A percentile compares a stretch with the other conserved stretches of the same genome.
Evolutionary conservation across 2,888 invertebrate genomes (phyloP).

Genomic region (Cryptocheilus praepositus): DNA sequence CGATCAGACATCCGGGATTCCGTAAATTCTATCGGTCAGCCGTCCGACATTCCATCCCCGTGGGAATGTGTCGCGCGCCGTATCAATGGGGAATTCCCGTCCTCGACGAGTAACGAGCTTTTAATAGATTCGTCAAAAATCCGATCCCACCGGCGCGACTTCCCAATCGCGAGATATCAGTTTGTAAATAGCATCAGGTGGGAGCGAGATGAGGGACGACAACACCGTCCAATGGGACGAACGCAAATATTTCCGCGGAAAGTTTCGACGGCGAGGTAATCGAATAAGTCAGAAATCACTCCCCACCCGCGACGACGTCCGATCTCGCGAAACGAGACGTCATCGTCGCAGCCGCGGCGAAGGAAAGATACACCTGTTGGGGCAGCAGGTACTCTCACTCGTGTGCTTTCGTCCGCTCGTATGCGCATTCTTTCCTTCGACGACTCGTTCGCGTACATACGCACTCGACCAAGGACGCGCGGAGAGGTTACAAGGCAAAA

Average conservation of each 20-base stretch:
- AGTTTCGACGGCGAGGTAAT: too few species aligned
- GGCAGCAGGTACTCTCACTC: background rate
- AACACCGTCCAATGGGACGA: too few species aligned
- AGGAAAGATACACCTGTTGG: slow-evolving; percentile 2
- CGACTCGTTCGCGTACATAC: background rate
- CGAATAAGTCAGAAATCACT: too few species aligned
- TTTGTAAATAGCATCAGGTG: too few species aligned
- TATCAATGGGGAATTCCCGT: too few species aligned
- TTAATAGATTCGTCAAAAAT: too few species aligned
- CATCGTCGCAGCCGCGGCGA: background rate
- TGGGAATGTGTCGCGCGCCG: background rate
- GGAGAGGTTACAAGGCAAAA: background rate
- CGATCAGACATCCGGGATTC: background rate
- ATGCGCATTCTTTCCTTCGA: slow-evolving; percentile 1
- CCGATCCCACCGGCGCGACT: too few species aligned
- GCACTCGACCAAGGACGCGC: background rate
- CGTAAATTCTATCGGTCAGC: slow-evolving; percentile 3
- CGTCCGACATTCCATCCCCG: slow-evolving; percentile 13
- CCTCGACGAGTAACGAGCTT: too few species aligned
- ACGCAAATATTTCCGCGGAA: too few species aligned
- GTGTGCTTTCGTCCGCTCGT: slow-evolving; percentile 3
- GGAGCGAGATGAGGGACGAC: background rate
- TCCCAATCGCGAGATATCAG: too few species aligned
- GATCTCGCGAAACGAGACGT: background rate
- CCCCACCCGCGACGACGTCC: too few species aligned